A percentile compares a stretch with the other conserved stretches of the same genome.
Evolutionary conservation across 2,888 invertebrate species (phyloP).

Genomic region (Chrysopilus asiliformis): DNA sequence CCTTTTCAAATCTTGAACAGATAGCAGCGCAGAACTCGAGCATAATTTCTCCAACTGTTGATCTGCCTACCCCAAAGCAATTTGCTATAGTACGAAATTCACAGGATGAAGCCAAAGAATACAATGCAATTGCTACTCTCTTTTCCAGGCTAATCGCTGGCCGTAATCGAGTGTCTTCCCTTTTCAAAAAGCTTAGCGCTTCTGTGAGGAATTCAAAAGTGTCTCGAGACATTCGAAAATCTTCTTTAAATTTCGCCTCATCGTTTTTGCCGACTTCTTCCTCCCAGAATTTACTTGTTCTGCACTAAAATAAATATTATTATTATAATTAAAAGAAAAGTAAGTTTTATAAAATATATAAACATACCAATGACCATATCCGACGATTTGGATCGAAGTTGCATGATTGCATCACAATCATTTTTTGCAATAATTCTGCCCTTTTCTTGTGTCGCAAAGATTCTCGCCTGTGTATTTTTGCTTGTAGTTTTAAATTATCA

Average conservation of each 20-base stretch:
- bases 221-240: not conserved
- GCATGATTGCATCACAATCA: too few species aligned
- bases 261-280: not conserved
- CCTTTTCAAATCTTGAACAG: not conserved
- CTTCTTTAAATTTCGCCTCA: not conserved
- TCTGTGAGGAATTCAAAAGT: not conserved
- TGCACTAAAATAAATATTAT: too few species aligned
- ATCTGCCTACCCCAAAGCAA: not conserved
- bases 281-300: not conserved
- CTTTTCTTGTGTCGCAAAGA: too few species aligned
- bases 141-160: too few species aligned
- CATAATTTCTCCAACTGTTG: not conserved
- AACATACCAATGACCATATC: too few species aligned
- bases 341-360: too few species aligned
- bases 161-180: not conserved
- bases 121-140: not conserved
- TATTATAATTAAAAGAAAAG: too few species aligned
- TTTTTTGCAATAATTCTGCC: too few species aligned
- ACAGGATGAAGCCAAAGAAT: not conserved
- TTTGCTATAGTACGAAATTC: not conserved
- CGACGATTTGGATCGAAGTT: too few species aligned
- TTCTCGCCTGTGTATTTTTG: too few species aligned
- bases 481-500: too few species aligned
- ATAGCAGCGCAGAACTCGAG: not conserved
- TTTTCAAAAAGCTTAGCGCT: not conserved